phyloP scores from a whole-genome alignment of 2,797 vertebrate species.

The Cercopithecus neglectus region DNA sequence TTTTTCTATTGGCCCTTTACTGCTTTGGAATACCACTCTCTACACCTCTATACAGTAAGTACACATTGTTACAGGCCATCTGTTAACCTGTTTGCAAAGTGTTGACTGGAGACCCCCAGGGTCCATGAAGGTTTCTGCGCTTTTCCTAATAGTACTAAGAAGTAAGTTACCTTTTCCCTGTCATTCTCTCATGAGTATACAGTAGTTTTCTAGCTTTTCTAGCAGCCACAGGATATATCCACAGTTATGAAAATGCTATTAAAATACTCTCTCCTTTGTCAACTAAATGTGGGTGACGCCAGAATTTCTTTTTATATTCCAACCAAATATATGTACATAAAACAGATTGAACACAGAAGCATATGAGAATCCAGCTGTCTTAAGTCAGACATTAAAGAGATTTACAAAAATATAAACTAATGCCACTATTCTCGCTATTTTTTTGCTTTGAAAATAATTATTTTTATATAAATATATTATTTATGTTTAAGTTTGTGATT shows the following conservation, averaged over 20 bases:
- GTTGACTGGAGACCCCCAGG: neutral
- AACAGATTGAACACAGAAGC: neutral
- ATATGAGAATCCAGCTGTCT: neutral
- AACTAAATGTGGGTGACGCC: neutral
- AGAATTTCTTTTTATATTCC: neutral
- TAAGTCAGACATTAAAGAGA: neutral
- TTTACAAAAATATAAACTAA: neutral
- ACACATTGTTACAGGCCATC: neutral
- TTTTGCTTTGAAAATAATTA: neutral
- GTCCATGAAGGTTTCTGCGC: neutral
- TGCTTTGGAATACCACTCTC: no score
- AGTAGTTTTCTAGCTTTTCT: neutral
- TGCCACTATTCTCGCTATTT: neutral
- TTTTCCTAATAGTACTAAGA: neutral
- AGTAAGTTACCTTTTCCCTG: neutral
- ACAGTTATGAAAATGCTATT: neutral
- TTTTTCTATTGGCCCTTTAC: neutral
- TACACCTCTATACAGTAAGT: neutral
- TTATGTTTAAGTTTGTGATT: neutral
- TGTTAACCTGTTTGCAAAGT: neutral
- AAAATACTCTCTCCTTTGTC: neutral
- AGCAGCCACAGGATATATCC: neutral
- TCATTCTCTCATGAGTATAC: neutral
- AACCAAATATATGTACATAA: neutral
- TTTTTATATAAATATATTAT: neutral